A percentile compares a stretch with the other conserved stretches of the same genome.
These are phyloP conservation scores for Tachuris rubrigastra DNA, from an alignment of 2,113 vertebrate species.

Conservation along the genomic window DNA sequence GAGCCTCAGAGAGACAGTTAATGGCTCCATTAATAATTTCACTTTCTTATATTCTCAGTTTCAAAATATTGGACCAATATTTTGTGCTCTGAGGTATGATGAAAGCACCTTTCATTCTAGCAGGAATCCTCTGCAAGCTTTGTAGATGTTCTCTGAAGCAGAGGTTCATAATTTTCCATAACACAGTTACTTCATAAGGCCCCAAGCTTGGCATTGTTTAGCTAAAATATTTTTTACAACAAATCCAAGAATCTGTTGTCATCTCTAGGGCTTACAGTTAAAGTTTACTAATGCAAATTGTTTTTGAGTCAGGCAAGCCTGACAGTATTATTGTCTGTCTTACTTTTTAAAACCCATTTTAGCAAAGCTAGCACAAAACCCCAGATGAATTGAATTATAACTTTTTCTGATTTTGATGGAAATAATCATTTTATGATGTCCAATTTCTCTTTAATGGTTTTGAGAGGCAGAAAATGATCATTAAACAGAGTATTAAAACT, in stretches of 20 bases:
- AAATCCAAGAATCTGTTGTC: not conserved
- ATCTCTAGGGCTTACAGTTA: not conserved
- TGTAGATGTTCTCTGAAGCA: not conserved
- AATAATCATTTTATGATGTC: not conserved
- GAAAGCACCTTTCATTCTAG: not conserved
- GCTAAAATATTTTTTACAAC: not conserved
- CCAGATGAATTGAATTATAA: not conserved
- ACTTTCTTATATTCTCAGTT: not conserved
- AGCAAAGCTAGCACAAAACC: not conserved
- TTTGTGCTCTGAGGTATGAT: not conserved
- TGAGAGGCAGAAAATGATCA: not conserved
- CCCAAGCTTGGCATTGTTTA: not conserved
- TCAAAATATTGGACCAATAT: not conserved
- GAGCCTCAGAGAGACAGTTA: not conserved
- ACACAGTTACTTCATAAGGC: not conserved
- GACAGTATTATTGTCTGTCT: not conserved
- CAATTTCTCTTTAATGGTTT: not conserved
- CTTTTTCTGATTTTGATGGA: not conserved
- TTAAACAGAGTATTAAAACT: not conserved
- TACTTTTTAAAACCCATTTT: not conserved
- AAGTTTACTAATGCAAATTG: not conserved
- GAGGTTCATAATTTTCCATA: not conserved
- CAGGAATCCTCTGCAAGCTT: not conserved
- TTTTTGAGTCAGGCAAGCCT: not conserved
- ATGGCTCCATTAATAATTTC: not conserved